phyloP scores from a whole-genome alignment of 2,888 invertebrate species.

The Hydriomena furcata region DNA sequence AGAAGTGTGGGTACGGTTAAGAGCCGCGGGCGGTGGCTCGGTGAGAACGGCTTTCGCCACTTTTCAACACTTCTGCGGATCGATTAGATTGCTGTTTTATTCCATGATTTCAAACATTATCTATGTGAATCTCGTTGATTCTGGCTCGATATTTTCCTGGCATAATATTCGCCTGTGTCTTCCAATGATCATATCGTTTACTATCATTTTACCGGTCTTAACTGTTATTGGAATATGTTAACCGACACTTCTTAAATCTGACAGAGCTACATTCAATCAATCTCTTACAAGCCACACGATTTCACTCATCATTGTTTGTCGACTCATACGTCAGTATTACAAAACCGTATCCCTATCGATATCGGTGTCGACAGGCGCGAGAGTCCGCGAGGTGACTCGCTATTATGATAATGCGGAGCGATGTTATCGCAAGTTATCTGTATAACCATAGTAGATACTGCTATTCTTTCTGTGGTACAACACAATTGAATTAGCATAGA shows the following conservation, averaged over 20 bases:
- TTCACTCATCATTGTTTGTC: constrained; percentile 27
- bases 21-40: constrained; percentile 63
- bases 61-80: constrained; percentile 80
- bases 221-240: no score
- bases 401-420: constrained; percentile 80
- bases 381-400: constrained; percentile 71
- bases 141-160: constrained; percentile 26
- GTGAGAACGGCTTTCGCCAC: constrained; percentile 79
- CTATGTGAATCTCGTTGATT: constrained; percentile 38
- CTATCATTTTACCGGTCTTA: no score
- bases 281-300: constrained; percentile 19
- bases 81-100: constrained; percentile 71
- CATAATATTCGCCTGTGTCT: not conserved
- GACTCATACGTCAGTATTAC: constrained; percentile 26
- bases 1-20: constrained; percentile 68
- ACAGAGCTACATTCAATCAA: constrained; percentile 18
- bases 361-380: constrained; percentile 60
- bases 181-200: no score
- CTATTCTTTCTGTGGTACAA: constrained; percentile 43
- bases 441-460: constrained; percentile 24
- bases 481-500: constrained; percentile 83
- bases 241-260: not conserved
- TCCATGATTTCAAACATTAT: constrained; percentile 57
- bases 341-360: constrained; percentile 44
- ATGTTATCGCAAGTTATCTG: constrained; percentile 70